phyloP scores from a whole-genome alignment of 1,140 invertebrate genomes.

The Drosophila asahinai region DNA sequence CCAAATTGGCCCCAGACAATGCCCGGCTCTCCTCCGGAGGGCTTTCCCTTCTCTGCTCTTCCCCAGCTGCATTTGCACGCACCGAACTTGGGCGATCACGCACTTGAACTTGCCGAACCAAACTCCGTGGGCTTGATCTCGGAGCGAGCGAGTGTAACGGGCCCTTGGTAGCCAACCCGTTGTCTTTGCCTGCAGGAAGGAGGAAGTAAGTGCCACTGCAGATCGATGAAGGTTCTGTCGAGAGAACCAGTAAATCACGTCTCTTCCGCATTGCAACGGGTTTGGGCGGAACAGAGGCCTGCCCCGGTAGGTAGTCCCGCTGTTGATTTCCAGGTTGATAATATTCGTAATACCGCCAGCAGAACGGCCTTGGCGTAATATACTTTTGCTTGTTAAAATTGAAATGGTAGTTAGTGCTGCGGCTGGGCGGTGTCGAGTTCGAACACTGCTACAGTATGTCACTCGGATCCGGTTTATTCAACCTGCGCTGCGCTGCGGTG shows the following conservation, averaged over 20 bases:
- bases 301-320: constrained; percentile 1
- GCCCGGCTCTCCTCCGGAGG: neutral
- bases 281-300: constrained; percentile 17
- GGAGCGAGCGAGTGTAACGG: neutral
- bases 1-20: constrained; percentile 20
- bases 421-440: constrained; percentile 3
- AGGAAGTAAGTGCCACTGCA: constrained; percentile 29
- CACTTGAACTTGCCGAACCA: constrained; percentile 31
- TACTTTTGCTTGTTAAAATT: constrained; percentile 37
- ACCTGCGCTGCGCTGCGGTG: constrained; percentile 18
- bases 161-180: neutral
- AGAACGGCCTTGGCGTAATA: constrained; percentile 48
- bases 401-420: constrained; percentile 24
- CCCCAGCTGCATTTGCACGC: neutral
- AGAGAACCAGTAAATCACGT: constrained; percentile 11
- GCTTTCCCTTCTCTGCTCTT: constrained; percentile 3
- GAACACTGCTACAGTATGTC: constrained; percentile 44
- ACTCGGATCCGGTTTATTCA: constrained; percentile 56
- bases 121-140: neutral
- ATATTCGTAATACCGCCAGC: constrained; percentile 3
- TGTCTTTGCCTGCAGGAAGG: constrained; percentile 3
- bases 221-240: constrained; percentile 7
- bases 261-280: constrained; percentile 38
- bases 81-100: constrained; percentile 10
- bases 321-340: constrained; percentile 28